Evolutionary conservation across 2,113 vertebrate genomes (phyloP), one percentile per base, ranked within the genome.

Genomic region (Oceanites oceanicus): DNA sequence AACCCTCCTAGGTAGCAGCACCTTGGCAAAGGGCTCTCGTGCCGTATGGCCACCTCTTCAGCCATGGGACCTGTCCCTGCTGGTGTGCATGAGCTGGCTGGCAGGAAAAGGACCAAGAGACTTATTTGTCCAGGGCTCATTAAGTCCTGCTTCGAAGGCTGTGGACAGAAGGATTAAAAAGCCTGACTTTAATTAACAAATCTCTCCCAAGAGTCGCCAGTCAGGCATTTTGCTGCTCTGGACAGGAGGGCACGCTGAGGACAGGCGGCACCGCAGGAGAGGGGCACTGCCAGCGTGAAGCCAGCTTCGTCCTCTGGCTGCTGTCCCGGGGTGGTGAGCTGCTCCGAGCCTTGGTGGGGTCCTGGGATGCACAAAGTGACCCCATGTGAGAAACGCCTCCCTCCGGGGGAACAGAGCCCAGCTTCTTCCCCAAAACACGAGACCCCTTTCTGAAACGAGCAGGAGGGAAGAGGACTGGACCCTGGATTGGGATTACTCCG

Each of bases 151-250:
- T 94, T 89, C 7, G 1, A 74, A 86, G 77, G 55, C 92, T 89
- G 47, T 52, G 86, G 88, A 76, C 77, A 89, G 91, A 50, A 76
- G 90, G 96, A 97, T 97, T 97, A 94, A 76, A 72, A 88, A 87
- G 32, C 76, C 89, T 34, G 62, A 59, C 68, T 94, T 97, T 96
- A 97, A 97, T 96, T 96, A 96, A 97, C 83, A 96, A 95, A 96
- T 95, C 92, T 82, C 58, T 8, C 80, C 86, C 3, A 1, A 34
- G 88, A 88, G 58, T 86, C 0, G 6, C 67, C 1, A 6, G 52
- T 76, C 47, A 11, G 94, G 85, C 88, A 42, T 47, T 96, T 92
- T 72, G 88, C 91, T 71, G 91, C 88, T 82, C 15, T 44, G 76
- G 77, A 2, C n/a, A 10, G 55, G 79, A 91, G 83, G 81, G 81